Evolutionary conservation across 2,888 invertebrate species (phyloP).

Genomic region (Parnassius glacialis): DNA sequence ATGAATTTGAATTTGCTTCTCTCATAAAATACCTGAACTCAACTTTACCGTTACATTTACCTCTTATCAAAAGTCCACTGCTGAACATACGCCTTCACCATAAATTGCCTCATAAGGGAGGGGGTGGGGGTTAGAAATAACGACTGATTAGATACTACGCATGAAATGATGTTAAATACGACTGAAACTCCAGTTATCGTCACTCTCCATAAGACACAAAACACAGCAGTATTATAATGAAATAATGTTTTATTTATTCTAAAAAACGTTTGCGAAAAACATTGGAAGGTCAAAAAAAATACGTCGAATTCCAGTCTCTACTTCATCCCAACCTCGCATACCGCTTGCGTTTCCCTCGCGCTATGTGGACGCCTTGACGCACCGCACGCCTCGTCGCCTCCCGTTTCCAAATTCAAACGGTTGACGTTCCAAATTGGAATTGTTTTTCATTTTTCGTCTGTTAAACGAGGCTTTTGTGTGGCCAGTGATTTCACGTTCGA

Average conservation of each 20-base stretch:
- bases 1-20: too few species aligned
- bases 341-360: slow-evolving; percentile 46
- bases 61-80: too few species aligned
- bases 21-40: too few species aligned
- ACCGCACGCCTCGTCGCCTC: slow-evolving; percentile 37
- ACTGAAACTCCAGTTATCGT: too few species aligned
- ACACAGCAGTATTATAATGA: background rate
- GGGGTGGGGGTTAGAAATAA: too few species aligned
- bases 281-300: background rate
- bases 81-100: too few species aligned
- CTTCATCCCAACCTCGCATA: slow-evolving; percentile 37
- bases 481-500: slow-evolving; percentile 57
- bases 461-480: slow-evolving; percentile 57
- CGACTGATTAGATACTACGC: too few species aligned
- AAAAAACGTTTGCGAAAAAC: background rate
- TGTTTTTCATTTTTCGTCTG: slow-evolving; percentile 73
- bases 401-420: slow-evolving; percentile 68
- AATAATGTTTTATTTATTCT: background rate
- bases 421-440: slow-evolving; percentile 75
- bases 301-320: slow-evolving; percentile 1
- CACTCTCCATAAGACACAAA: too few species aligned
- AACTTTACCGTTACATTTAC: too few species aligned
- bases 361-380: slow-evolving; percentile 45
- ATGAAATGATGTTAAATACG: too few species aligned
- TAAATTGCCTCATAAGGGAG: too few species aligned